Evolutionary conservation across 1,140 invertebrate species (phyloP).

Genomic region (Schmidtea mediterranea): DNA sequence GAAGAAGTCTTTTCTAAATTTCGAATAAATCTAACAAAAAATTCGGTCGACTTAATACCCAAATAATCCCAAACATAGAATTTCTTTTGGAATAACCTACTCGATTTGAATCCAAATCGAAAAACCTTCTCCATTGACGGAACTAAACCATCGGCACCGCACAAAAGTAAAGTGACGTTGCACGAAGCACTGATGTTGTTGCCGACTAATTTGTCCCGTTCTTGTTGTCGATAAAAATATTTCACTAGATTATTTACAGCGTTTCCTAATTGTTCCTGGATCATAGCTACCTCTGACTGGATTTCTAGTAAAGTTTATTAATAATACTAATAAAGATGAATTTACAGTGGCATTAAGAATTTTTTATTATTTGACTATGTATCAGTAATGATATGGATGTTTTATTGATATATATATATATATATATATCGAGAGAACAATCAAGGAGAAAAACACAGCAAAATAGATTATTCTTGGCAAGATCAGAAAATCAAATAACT

Average conservation of each 20-base stretch:
- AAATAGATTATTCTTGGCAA: too few species aligned
- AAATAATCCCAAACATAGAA: slow-evolving; percentile 93
- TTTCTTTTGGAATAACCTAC: slow-evolving; percentile 64
- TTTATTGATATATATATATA: too few species aligned
- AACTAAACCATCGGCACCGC: slow-evolving; percentile 72
- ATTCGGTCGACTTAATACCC: slow-evolving; percentile 33
- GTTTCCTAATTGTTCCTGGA: slow-evolving; percentile 38
- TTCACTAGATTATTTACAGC: slow-evolving; percentile 86
- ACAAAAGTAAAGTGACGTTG: slow-evolving; percentile 62
- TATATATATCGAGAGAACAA: background rate
- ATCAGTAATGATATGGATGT: too few species aligned
- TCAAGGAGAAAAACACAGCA: background rate
- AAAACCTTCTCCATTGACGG: slow-evolving; percentile 74
- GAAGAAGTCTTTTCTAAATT: background rate
- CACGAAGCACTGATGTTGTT: background rate
- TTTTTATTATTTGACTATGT: slow-evolving; percentile 8
- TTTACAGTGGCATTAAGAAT: too few species aligned
- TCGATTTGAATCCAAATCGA: slow-evolving; percentile 47
- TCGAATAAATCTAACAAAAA: background rate
- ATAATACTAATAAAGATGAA: background rate
- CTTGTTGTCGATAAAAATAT: slow-evolving; percentile 59
- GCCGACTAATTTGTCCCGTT: slow-evolving; percentile 20
- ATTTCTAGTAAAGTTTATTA: slow-evolving; percentile 9
- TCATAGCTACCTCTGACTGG: slow-evolving; percentile 24
- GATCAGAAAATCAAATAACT: too few species aligned